phyloP scores from a whole-genome alignment of 2,888 invertebrate species.

The Limnephilus lunatus region DNA sequence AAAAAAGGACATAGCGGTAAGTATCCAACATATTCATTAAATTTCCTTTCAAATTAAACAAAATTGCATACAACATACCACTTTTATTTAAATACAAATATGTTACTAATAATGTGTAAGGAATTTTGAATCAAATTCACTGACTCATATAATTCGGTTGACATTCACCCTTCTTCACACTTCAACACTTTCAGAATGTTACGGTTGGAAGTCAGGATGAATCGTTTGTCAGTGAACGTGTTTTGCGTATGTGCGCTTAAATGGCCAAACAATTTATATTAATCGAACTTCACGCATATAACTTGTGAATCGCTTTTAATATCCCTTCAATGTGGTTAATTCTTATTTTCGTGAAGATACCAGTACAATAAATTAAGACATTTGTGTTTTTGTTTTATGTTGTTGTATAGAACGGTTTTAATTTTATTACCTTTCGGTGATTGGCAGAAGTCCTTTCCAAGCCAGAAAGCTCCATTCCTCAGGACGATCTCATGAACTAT shows the following conservation, averaged over 20 bases:
- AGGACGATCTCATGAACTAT: slow-evolving; percentile 95
- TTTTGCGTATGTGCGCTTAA: background rate
- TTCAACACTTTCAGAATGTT: background rate
- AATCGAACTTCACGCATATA: background rate
- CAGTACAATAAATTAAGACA: too few relatives aligned
- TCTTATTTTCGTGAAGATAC: too few relatives aligned
- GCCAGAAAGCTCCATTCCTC: slow-evolving; percentile 91
- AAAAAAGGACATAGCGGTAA: too few relatives aligned
- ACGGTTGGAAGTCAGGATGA: background rate
- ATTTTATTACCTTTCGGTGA: slow-evolving; percentile 83
- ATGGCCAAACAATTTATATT: background rate
- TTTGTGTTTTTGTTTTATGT: background rate
- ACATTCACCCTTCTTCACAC: background rate
- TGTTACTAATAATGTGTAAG: background rate
- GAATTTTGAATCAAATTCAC: background rate
- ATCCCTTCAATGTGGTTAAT: background rate
- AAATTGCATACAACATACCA: background rate
- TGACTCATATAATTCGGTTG: background rate
- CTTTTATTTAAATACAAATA: background rate
- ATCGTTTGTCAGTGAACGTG: background rate
- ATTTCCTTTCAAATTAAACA: background rate
- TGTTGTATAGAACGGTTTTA: background rate
- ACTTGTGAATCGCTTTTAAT: background rate
- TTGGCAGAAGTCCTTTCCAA: slow-evolving; percentile 80
- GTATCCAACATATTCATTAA: background rate